Evolutionary conservation across 2,113 vertebrate genomes (phyloP), one percentile per base, ranked within the genome.

Genomic region (Esox niger): DNA sequence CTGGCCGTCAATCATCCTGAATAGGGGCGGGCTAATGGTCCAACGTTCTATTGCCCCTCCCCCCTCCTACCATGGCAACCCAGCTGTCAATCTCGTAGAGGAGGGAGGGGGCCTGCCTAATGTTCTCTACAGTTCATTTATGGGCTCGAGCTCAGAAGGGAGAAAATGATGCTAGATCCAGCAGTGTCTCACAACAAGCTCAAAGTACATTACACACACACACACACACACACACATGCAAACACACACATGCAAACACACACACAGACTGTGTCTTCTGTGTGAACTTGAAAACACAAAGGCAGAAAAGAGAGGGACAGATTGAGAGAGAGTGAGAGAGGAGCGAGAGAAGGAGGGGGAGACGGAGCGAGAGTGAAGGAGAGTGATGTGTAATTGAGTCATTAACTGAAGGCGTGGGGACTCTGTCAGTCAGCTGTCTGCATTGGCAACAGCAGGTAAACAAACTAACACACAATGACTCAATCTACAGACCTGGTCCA

Each of bases 51-150:
- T 43, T 58, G 17, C 65, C 55, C 25, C 20, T n/a, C 38, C 66
- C 56, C 58, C 66, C 57, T 32, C 33, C 66, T 61, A 32, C 66
- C 43, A 68, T 68, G 66, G 66, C 66, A 68, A 68, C 66, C 57
- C 21, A 56, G 66, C 66, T 68, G 66, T 27, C 56, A 68, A 60
- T 68, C 57, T 60, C 47, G 29, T 6, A 21, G 65, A 38, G 27
- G 56, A 43, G 38, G 11, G 13, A 43, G 38, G 38, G 17, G 38
- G 2, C 35, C 66, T 68, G 38, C 60, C 38, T 43, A 15, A 43
- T 4, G 5, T 43, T 43, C 65, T n/a, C 25, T 29, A 9, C 15
- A 25, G 23, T 58, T 58, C 56, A 68, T 68, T 68, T 60, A 68
- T 60, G 32, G 33, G 62, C 27, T n/a, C 20, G 33, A 55, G 29